Conservation (phyloP, 2,113 vertebrate genomes). For the Tapirus terrestris region DNA sequence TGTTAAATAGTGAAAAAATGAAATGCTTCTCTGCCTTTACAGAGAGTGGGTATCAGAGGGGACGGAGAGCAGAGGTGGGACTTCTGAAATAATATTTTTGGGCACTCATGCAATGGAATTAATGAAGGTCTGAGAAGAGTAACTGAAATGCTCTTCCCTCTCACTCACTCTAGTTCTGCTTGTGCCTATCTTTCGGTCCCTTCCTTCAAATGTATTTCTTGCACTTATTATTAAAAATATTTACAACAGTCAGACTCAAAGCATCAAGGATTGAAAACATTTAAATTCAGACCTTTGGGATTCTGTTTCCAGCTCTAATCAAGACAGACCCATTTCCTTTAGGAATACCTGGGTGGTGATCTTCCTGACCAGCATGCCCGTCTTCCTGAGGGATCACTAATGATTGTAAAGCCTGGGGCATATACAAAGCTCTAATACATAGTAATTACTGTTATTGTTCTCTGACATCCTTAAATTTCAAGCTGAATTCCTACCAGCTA, state of each 20-base stretch:
- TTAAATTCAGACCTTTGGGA: background rate
- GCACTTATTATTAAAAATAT: background rate
- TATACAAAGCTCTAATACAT: conserved; percentile 43
- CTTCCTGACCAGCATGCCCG: background rate
- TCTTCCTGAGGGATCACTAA: background rate
- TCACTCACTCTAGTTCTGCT: background rate
- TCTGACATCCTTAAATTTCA: conserved; percentile 65
- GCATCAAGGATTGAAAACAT: background rate
- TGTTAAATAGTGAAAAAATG: background rate
- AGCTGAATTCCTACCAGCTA: conserved; percentile 69
- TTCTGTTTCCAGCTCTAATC: background rate
- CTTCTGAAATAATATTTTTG: background rate
- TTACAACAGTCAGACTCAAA: background rate
- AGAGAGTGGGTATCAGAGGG: background rate
- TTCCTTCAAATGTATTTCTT: conserved; percentile 30
- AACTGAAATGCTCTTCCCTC: background rate
- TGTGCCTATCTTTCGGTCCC: background rate
- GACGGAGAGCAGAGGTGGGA: background rate
- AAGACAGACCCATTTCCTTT: background rate
- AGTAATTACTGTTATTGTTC: conserved; percentile 78
- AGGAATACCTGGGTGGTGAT: background rate
- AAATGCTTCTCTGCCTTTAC: background rate
- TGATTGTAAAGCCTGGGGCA: conserved; percentile 30
- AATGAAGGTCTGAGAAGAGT: background rate
- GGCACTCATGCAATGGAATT: background rate